Conservation (phyloP, 2,113 vertebrate genomes). For the Clarias magur region DNA sequence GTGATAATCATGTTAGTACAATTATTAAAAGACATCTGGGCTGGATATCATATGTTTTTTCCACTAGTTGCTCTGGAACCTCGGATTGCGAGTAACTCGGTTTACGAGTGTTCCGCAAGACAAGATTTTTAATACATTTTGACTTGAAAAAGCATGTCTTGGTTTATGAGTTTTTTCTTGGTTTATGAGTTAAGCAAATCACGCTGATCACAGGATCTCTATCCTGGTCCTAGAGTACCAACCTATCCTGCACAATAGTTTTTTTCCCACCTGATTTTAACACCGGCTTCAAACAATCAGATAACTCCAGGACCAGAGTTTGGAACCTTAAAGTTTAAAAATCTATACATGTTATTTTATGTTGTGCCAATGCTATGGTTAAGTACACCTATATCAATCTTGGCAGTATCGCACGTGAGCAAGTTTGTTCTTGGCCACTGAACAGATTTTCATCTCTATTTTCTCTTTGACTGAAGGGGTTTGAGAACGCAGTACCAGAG, state of each 20-base stretch:
- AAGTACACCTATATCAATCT: not conserved
- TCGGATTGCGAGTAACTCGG: too few species aligned
- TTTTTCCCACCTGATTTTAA: not conserved
- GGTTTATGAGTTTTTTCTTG: too few species aligned
- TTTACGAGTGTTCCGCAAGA: too few species aligned
- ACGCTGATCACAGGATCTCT: not conserved
- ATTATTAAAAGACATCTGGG: too few species aligned
- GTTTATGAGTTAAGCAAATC: not conserved
- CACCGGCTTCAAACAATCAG: not conserved
- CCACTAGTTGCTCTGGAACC: not conserved
- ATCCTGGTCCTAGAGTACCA: not conserved
- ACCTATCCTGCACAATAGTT: not conserved
- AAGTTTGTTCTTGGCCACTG: not conserved
- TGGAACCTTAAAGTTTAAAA: not conserved
- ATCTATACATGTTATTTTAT: not conserved
- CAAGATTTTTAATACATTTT: too few species aligned
- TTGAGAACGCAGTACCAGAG: not conserved
- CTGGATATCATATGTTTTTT: not conserved
- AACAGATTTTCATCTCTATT: conserved; percentile 12
- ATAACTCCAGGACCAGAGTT: not conserved
- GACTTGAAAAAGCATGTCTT: too few species aligned
- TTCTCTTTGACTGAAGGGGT: not conserved
- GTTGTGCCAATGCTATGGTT: not conserved
- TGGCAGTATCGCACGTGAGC: not conserved
- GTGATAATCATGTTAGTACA: too few species aligned